Evolutionary conservation across 2,888 invertebrate genomes (phyloP).

Genomic region (Stegana nigrithorax): DNA sequence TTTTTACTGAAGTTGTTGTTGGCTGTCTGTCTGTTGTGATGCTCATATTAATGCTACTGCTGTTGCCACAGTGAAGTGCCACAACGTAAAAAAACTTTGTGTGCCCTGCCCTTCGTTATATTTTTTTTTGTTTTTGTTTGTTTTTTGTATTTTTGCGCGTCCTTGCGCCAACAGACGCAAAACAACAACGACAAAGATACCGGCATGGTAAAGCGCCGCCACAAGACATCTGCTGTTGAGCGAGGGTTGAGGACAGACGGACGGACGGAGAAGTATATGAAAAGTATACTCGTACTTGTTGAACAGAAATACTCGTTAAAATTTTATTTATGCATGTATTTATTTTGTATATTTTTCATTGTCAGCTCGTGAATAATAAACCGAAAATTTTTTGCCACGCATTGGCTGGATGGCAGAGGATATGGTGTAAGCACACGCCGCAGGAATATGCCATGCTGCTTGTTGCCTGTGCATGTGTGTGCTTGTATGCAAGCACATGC

Average conservation of each 20-base stretch:
- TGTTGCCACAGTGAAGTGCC: no score
- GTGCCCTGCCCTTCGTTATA: no score
- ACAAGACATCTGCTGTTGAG: conserved; percentile 11
- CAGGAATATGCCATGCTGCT: conserved; percentile 29
- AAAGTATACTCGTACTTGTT: conserved; percentile 9
- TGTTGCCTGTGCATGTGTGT: conserved; percentile 19
- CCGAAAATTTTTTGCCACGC: conserved; percentile 3
- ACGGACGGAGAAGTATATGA: not conserved
- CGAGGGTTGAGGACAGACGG: not conserved
- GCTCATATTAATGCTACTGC: no score
- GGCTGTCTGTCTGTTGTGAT: no score
- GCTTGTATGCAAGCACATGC: not conserved
- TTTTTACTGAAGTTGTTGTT: no score
- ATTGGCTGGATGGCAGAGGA: conserved; percentile 33
- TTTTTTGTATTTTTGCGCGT: not conserved
- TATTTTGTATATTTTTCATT: conserved; percentile 20
- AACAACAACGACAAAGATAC: conserved; percentile 30
- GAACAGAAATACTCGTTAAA: conserved; percentile 17
- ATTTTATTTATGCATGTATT: conserved; percentile 20
- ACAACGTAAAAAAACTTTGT: no score
- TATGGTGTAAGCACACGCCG: conserved; percentile 51
- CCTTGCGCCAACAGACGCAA: not conserved
- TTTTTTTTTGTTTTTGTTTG: not conserved
- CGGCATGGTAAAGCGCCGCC: no score
- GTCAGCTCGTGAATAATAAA: conserved; percentile 19